Conservation (phyloP, 2,888 invertebrate species). For the Dione juno region DNA sequence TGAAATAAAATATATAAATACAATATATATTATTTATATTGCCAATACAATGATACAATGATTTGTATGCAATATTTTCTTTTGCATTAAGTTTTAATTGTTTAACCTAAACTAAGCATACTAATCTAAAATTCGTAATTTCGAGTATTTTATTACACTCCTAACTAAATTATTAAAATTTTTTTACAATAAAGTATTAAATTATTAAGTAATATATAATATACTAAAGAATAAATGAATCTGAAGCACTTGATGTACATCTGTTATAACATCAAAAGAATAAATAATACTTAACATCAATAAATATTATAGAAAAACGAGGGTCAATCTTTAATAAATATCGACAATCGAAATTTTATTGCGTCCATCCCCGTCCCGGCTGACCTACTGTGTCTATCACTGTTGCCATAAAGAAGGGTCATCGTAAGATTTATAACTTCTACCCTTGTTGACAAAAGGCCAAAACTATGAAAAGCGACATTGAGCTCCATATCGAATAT, state of each 20-base stretch:
- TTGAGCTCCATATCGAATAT: conserved; percentile 52
- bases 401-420: conserved; percentile 66
- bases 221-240: neutral
- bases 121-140: no score
- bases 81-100: no score
- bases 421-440: conserved; percentile 68
- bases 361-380: conserved; percentile 66
- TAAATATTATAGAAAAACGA: conserved; percentile 51
- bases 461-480: conserved; percentile 64
- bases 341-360: conserved; percentile 65
- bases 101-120: no score
- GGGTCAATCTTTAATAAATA: conserved; percentile 60
- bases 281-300: conserved; percentile 43
- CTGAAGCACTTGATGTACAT: neutral
- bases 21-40: no score
- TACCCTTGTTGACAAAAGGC: conserved; percentile 65
- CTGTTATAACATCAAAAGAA: conserved; percentile 40
- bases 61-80: no score
- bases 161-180: no score
- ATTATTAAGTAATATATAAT: neutral
- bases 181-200: neutral
- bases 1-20: neutral
- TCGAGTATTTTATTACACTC: no score
- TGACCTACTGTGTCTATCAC: conserved; percentile 66
- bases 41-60: no score